These are phyloP conservation scores for Microctenopoma steveboyesi DNA, from an alignment of 2,797 vertebrate species.

Conservation along the genomic window DNA sequence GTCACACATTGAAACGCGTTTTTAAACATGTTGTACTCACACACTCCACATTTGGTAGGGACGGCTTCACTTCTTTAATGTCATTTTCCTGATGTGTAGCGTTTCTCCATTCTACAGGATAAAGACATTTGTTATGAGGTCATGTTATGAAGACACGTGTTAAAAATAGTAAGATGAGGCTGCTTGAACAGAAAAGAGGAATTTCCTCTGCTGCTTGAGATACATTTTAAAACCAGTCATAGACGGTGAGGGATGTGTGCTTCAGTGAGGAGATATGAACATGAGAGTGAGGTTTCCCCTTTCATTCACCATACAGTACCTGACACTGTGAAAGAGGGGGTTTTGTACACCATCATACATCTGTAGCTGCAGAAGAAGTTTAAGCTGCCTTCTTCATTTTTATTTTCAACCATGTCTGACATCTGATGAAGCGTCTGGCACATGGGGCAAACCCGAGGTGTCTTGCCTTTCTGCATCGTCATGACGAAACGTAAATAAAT, in stretches of 20 bases:
- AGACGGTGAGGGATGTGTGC: neutral
- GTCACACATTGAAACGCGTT: neutral
- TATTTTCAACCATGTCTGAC: conserved; percentile 89
- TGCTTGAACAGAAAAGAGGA: neutral
- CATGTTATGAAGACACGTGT: neutral
- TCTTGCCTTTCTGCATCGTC: conserved; percentile 82
- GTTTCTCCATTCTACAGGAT: neutral
- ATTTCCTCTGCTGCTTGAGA: neutral
- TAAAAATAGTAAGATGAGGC: neutral
- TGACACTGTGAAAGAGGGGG: conserved; percentile 85
- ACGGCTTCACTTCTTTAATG: conserved; percentile 8
- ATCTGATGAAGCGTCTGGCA: conserved; percentile 87
- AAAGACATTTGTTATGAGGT: neutral
- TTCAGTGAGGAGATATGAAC: no score
- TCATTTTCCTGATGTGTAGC: neutral
- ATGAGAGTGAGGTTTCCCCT: no score
- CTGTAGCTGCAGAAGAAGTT: conserved; percentile 91
- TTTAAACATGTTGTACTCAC: conserved; percentile 42
- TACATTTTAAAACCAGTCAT: neutral
- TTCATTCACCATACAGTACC: conserved; percentile 62
- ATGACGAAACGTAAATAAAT: neutral
- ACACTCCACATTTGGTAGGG: neutral
- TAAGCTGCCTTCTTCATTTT: conserved; percentile 79
- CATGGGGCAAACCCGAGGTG: conserved; percentile 86
- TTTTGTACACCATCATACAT: conserved; percentile 89